phyloP scores from a whole-genome alignment of 2,888 invertebrate genomes.

The Phragmatobia fuliginosa region DNA sequence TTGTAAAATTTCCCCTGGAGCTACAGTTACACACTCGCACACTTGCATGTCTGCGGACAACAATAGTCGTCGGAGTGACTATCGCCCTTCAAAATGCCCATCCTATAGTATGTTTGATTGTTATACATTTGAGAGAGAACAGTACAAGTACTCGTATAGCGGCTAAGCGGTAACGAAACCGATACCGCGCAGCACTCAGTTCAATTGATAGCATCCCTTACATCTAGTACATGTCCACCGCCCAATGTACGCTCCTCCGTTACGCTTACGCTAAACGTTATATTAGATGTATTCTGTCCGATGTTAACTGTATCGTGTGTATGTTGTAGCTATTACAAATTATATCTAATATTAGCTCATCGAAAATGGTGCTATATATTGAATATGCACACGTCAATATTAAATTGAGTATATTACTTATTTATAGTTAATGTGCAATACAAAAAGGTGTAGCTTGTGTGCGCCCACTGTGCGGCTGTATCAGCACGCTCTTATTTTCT shows the following conservation, averaged over 20 bases:
- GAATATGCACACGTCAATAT: constrained; percentile 55
- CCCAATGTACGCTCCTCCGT: constrained; percentile 69
- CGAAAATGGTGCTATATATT: constrained; percentile 74
- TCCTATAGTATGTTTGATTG: constrained; percentile 51
- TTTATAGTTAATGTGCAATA: constrained; percentile 58
- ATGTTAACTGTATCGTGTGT: constrained; percentile 58
- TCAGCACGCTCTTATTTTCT: constrained; percentile 45
- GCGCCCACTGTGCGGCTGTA: constrained; percentile 35
- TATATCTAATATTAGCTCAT: constrained; percentile 67
- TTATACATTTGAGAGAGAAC: constrained; percentile 53
- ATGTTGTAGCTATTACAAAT: constrained; percentile 73
- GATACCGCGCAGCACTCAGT: constrained; percentile 2
- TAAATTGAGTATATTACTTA: constrained; percentile 52
- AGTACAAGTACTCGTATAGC: constrained; percentile 69
- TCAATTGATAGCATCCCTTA: constrained; percentile 32
- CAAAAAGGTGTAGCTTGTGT: constrained; percentile 64
- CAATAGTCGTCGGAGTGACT: constrained; percentile 76
- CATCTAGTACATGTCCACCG: constrained; percentile 43
- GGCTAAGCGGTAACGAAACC: constrained; percentile 61
- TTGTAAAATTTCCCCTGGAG: constrained; percentile 67
- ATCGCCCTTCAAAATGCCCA: constrained; percentile 82
- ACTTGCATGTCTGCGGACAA: constrained; percentile 25
- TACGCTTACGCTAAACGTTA: constrained; percentile 73
- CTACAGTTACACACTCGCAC: constrained; percentile 23
- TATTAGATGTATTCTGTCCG: constrained; percentile 59